These are phyloP conservation scores for Tribolium freemani DNA, from an alignment of 2,888 invertebrate species.

Conservation along the genomic window DNA sequence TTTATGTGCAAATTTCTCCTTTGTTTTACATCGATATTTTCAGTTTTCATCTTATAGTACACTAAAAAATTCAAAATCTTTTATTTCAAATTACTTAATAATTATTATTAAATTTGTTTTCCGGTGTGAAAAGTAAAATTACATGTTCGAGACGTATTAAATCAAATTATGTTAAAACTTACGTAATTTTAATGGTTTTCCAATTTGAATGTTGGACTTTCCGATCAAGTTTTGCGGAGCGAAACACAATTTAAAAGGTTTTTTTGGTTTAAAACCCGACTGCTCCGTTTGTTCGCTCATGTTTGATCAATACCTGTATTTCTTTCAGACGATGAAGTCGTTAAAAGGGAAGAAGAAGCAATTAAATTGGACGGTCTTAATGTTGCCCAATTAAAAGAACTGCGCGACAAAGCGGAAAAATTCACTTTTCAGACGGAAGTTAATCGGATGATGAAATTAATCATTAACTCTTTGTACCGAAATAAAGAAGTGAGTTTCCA, in stretches of 20 bases:
- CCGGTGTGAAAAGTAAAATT: not conserved
- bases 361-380: conserved; percentile 96
- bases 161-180: conserved; percentile 24
- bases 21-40: too few species aligned
- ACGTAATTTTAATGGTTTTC: conserved; percentile 52
- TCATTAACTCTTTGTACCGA: conserved; percentile 98
- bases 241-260: conserved; percentile 64
- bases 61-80: not conserved
- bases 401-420: conserved; percentile 90
- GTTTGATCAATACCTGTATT: conserved; percentile 51
- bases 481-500: conserved; percentile 89
- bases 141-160: too few species aligned
- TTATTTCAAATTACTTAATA: too few species aligned
- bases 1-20: too few species aligned
- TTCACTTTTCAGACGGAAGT: conserved; percentile 98
- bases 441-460: conserved; percentile 99
- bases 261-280: conserved; percentile 46
- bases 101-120: not conserved
- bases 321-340: conserved; percentile 85
- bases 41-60: not conserved
- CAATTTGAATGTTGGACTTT: conserved; percentile 56
- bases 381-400: conserved; percentile 92
- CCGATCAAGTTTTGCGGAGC: conserved; percentile 54
- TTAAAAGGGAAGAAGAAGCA: conserved; percentile 94
- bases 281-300: conserved; percentile 40